These are phyloP conservation scores for Takifugu rubripes DNA, from an alignment of 2,797 vertebrate species.

Conservation along the genomic window DNA sequence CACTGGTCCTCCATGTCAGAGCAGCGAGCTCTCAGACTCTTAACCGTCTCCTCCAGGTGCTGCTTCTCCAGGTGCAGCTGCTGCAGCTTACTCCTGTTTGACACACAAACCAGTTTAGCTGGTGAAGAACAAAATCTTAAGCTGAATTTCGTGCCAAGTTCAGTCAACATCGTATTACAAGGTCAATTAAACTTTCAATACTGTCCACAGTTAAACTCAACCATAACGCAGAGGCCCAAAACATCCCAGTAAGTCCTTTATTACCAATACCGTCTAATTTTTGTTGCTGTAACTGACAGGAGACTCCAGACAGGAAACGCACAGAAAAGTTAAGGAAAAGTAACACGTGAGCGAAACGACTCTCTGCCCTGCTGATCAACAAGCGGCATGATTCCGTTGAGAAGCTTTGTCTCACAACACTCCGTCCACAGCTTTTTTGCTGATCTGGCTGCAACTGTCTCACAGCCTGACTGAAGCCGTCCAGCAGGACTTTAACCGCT, in stretches of 20 bases:
- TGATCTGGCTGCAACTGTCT: conserved; percentile 33
- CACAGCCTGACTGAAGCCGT: conserved; percentile 33
- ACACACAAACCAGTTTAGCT: conserved; percentile 9
- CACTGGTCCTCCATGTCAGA: conserved; percentile 87
- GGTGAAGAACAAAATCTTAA: background rate
- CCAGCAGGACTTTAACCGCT: conserved; percentile 72
- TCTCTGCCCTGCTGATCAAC: conserved; percentile 3
- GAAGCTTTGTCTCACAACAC: conserved; percentile 14
- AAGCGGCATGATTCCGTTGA: background rate
- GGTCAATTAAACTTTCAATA: too few species aligned
- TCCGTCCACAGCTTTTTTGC: conserved; percentile 25
- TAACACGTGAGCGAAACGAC: too few species aligned
- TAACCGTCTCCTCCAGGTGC: conserved; percentile 78
- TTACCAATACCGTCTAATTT: too few species aligned
- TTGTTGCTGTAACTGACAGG: too few species aligned
- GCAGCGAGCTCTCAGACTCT: conserved; percentile 82
- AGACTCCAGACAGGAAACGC: too few species aligned
- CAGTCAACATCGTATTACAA: too few species aligned
- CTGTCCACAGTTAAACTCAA: too few species aligned
- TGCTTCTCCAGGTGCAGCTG: conserved; percentile 84
- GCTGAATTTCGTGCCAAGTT: too few species aligned
- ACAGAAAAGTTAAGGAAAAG: too few species aligned
- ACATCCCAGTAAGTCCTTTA: too few species aligned
- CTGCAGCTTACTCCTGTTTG: conserved; percentile 78
- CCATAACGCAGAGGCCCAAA: too few species aligned